These are phyloP conservation scores for Chrysaora quinquecirrha DNA, from an alignment of 30 jellyfish, hydroid and myxozoan species.

Conservation along the genomic window DNA sequence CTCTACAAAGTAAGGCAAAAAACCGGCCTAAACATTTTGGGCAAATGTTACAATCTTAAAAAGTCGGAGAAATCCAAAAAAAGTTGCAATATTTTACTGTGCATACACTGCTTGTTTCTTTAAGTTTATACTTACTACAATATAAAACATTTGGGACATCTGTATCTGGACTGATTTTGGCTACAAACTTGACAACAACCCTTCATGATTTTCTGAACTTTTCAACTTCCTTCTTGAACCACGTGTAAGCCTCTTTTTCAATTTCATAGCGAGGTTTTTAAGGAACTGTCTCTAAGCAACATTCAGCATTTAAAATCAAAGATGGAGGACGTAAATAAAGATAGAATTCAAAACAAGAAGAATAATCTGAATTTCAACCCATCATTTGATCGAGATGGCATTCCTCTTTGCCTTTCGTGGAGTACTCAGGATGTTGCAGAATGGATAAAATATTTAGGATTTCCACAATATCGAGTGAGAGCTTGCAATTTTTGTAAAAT, in stretches of 20 bases:
- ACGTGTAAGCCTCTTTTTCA: neutral
- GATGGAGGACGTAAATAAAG: slow-evolving; percentile 25
- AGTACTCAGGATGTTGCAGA: slow-evolving; percentile 65
- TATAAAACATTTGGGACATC: slow-evolving; percentile 38
- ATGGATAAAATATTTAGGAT: slow-evolving; percentile 75
- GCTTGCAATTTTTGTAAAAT: neutral
- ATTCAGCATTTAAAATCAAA: too few species aligned
- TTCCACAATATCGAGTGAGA: slow-evolving; percentile 70
- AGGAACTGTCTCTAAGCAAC: too few species aligned
- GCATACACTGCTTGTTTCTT: too few species aligned
- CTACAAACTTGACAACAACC: slow-evolving; percentile 44
- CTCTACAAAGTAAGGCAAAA: neutral
- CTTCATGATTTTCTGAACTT: slow-evolving; percentile 15
- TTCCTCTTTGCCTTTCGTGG: slow-evolving; percentile 87
- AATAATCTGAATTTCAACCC: slow-evolving; percentile 65
- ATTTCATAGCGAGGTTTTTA: neutral
- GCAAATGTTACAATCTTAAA: too few species aligned
- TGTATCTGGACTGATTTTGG: slow-evolving; percentile 24
- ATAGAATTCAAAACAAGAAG: neutral
- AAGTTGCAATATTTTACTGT: too few species aligned
- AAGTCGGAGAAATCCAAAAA: too few species aligned
- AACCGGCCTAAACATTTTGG: neutral
- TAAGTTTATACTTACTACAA: slow-evolving; percentile 34
- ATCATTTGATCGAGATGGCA: slow-evolving; percentile 77
- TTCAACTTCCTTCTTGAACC: neutral